Evolutionary conservation across 2,888 invertebrate genomes (phyloP).

Genomic region (Vandiemenella viatica): DNA sequence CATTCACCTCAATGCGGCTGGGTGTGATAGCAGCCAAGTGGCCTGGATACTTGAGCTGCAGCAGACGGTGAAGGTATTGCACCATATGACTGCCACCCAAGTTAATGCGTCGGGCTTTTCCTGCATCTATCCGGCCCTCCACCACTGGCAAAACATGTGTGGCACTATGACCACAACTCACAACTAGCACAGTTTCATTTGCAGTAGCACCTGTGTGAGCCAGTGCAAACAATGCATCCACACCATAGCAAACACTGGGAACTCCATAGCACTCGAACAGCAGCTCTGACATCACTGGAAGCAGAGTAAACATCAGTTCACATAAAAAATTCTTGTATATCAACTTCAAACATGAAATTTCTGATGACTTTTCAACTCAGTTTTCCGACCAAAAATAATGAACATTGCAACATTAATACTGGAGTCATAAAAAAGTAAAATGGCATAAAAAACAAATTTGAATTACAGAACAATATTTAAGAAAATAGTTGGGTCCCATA

Average conservation of each 20-base stretch:
- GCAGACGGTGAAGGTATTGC: constrained; percentile 65
- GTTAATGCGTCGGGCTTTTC: constrained; percentile 66
- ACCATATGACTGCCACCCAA: constrained; percentile 77
- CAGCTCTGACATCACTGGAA: constrained; percentile 84
- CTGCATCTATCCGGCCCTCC: constrained; percentile 48
- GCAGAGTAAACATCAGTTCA: no score
- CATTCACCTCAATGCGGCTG: constrained; percentile 70
- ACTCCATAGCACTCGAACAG: constrained; percentile 85
- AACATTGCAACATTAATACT: no score
- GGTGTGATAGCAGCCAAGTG: constrained; percentile 77
- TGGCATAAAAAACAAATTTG: no score
- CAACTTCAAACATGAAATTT: no score
- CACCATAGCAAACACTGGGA: constrained; percentile 71
- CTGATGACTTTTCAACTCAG: no score
- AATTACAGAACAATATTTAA: no score
- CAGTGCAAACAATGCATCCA: constrained; percentile 66
- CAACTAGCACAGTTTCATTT: constrained; percentile 49
- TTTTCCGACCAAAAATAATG: no score
- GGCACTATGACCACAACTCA: constrained; percentile 77
- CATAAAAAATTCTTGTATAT: no score
- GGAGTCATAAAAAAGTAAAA: no score
- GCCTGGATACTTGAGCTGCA: constrained; percentile 86
- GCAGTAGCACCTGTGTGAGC: constrained; percentile 35
- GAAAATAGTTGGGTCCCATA: no score
- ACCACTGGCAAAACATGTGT: constrained; percentile 78